Conservation (phyloP, 2,888 invertebrate genomes). For the Alsophila aescularia region DNA sequence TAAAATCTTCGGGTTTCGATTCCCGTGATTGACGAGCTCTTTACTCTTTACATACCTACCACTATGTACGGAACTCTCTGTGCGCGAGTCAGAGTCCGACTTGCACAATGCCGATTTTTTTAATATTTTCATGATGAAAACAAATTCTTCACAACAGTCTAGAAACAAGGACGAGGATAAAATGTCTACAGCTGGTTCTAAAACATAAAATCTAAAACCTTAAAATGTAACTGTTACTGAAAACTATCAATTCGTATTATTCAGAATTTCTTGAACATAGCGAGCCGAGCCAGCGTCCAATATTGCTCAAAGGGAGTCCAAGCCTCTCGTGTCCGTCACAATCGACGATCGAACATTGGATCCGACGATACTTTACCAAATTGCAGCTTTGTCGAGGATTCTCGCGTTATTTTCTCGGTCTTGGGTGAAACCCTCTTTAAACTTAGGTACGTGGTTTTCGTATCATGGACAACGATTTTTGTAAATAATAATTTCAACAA, state of each 20-base stretch:
- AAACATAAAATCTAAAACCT: not conserved
- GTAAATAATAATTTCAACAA: no score
- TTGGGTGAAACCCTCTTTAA: not conserved
- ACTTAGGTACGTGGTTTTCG: not conserved
- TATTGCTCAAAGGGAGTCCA: constrained; percentile 8
- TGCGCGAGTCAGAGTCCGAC: no score
- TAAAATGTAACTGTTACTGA: not conserved
- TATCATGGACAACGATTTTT: not conserved
- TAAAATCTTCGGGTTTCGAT: no score
- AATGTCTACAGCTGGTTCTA: no score
- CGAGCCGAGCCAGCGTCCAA: constrained; percentile 6
- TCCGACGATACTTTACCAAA: constrained; percentile 16
- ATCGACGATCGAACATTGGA: constrained; percentile 7
- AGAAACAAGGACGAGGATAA: no score
- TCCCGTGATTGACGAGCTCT: no score
- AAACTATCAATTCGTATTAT: not conserved
- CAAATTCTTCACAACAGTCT: no score
- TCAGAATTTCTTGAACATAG: not conserved
- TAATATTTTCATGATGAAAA: no score
- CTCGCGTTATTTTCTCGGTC: not conserved
- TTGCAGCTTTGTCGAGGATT: constrained; percentile 18
- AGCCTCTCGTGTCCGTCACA: not conserved
- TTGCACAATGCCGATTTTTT: no score
- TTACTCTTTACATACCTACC: no score
- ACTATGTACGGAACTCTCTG: no score